Evolutionary conservation across 1,140 invertebrate species (phyloP), one percentile per base, ranked within the genome.

Genomic region (Idris sp.): DNA sequence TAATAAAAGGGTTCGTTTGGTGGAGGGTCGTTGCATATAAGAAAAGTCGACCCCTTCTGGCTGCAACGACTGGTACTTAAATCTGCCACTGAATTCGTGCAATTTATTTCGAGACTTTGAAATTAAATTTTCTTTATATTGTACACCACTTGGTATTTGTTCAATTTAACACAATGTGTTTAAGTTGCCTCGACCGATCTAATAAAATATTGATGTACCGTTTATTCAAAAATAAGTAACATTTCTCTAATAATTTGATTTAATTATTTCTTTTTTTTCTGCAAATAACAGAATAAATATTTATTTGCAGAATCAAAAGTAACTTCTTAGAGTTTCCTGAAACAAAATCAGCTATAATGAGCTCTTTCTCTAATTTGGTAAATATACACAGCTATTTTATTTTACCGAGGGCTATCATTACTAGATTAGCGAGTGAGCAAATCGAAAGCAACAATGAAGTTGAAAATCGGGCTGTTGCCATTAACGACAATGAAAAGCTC

Each of bases 401-500:
- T 36, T 36, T 30, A 7, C 7, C 36, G 13, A 22, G 14, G 13
- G 15, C 46, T 43, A 31, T 62, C 25, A 62, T 62, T 51, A 64
- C 18, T 9, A 13, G 48, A 67, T 56, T 67, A 53, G 13, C 26
- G 18, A 25, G 16, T n/a, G 35, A 53, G 13, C 40, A 35, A 48
- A 67, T 48, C 25, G 28, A 11, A 8, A 22, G 13, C 40, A 40
- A 56, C 18, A 68, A 49, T 41, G 16, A 41, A 43, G 43, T 49
- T 33, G 15, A 16, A 28, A 69, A 59, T 69, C 46, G 36, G 30
- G 44, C 18, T 31, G 26, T 35, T 40, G 28, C 16, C 33, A 49
- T 58, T 56, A 68, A 19, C 5, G 41, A 68, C 41, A 33, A 44
- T 59, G 46, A 46, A 51, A 53, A 53, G 62, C 14, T 10, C n/a